These are phyloP conservation scores for Lysiphlebus fabarum DNA, from an alignment of 1,140 invertebrate species.

Conservation along the genomic window DNA sequence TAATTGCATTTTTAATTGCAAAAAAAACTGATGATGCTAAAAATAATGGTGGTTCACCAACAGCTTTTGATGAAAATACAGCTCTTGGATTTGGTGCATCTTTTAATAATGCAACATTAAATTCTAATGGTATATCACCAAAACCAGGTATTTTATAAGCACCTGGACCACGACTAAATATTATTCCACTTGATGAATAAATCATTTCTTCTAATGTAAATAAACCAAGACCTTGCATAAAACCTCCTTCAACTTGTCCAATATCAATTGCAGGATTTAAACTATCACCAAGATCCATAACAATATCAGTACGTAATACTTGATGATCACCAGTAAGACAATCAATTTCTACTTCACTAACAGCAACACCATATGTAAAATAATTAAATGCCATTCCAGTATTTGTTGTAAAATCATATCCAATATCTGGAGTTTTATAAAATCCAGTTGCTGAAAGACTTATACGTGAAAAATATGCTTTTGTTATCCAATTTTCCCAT, in stretches of 20 bases:
- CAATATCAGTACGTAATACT: constrained; percentile 82
- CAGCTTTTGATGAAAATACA: constrained; percentile 94
- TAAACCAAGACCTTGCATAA: constrained; percentile 89
- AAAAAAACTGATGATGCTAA: constrained; percentile 83
- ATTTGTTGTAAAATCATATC: constrained; percentile 72
- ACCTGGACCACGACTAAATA: constrained; percentile 84
- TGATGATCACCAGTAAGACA: constrained; percentile 85
- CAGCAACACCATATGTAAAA: constrained; percentile 77
- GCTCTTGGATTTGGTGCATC: constrained; percentile 83
- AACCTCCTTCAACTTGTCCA: constrained; percentile 92
- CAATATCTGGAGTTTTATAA: constrained; percentile 75
- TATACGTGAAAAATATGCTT: constrained; percentile 78
- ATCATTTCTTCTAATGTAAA: constrained; percentile 88
- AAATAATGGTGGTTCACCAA: constrained; percentile 93
- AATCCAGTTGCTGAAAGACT: constrained; percentile 85
- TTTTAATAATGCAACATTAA: constrained; percentile 91
- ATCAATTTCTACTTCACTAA: constrained; percentile 83
- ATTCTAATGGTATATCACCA: constrained; percentile 83
- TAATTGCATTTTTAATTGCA: constrained; percentile 87
- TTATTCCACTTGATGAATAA: constrained; percentile 76
- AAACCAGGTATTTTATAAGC: constrained; percentile 92
- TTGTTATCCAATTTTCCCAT: constrained; percentile 83
- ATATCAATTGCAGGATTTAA: constrained; percentile 95
- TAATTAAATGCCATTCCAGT: constrained; percentile 76
- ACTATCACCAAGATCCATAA: constrained; percentile 92